phyloP scores from a whole-genome alignment of 2,888 invertebrate genomes.

The Lathronympha strigana region DNA sequence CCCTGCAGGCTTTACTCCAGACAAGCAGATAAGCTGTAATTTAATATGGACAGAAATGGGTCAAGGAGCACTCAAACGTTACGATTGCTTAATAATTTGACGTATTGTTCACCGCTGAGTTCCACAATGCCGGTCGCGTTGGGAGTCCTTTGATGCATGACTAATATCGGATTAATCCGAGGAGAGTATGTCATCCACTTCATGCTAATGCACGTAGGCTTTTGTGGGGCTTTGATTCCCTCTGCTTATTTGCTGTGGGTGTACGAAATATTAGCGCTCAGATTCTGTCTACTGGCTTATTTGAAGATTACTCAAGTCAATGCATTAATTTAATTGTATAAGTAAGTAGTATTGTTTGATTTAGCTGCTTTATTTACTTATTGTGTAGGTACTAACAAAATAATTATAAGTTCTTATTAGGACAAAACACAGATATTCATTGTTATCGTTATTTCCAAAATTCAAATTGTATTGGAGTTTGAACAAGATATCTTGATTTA shows the following conservation, averaged over 20 bases:
- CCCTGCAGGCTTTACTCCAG: slow-evolving; percentile 10
- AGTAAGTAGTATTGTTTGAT: slow-evolving; percentile 9
- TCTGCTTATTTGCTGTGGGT: slow-evolving; percentile 56
- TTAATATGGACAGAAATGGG: slow-evolving; percentile 69
- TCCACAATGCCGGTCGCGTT: slow-evolving; percentile 66
- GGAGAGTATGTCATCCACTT: slow-evolving; percentile 78
- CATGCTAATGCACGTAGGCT: slow-evolving; percentile 70
- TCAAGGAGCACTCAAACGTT: slow-evolving; percentile 74
- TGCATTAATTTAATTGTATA: slow-evolving; percentile 19
- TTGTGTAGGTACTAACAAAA: background rate
- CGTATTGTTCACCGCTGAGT: slow-evolving; percentile 73
- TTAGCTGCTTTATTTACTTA: background rate
- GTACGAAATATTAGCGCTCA: slow-evolving; percentile 34
- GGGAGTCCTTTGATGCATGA: slow-evolving; percentile 78
- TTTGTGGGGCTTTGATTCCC: slow-evolving; percentile 68
- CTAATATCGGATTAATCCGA: slow-evolving; percentile 78
- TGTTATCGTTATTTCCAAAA: background rate
- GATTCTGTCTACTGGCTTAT: slow-evolving; percentile 27
- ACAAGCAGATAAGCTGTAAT: slow-evolving; percentile 48
- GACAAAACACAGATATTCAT: background rate
- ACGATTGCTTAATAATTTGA: slow-evolving; percentile 74
- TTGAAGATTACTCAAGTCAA: slow-evolving; percentile 34
- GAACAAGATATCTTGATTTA: background rate
- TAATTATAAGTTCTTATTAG: background rate
- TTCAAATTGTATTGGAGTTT: background rate